These are phyloP conservation scores for Lysandra coridon DNA, from an alignment of 2,888 invertebrate species.

Conservation along the genomic window DNA sequence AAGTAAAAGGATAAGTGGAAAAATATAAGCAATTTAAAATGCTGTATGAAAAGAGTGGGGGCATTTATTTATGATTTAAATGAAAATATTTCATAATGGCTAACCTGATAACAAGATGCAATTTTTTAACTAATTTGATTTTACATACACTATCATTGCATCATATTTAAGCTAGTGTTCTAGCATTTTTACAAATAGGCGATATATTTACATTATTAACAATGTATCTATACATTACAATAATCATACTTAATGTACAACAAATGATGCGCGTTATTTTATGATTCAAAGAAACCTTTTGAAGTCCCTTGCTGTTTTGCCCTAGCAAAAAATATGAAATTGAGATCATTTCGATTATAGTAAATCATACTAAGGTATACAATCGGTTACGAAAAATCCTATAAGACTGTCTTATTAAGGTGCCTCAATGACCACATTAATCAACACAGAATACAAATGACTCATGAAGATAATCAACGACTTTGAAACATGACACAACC, in stretches of 20 bases:
- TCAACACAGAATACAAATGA: background rate
- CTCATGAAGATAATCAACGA: background rate
- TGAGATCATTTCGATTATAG: background rate
- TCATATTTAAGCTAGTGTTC: constrained; percentile 52
- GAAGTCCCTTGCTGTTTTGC: background rate
- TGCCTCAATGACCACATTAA: background rate
- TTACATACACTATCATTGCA: constrained; percentile 51
- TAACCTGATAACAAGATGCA: constrained; percentile 58
- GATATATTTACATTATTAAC: constrained; percentile 35
- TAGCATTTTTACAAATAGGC: constrained; percentile 38
- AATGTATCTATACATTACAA: constrained; percentile 39
- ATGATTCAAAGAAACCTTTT: background rate
- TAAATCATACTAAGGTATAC: background rate
- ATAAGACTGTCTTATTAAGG: background rate
- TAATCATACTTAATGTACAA: constrained; percentile 14
- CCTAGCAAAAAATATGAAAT: background rate
- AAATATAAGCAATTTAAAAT: constrained; percentile 45
- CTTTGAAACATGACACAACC: background rate
- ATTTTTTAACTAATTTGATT: constrained; percentile 49
- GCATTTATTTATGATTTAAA: constrained; percentile 66
- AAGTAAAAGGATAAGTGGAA: background rate
- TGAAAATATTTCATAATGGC: constrained; percentile 57
- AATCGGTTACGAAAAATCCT: background rate
- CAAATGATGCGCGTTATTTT: constrained; percentile 41
- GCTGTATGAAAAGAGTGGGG: constrained; percentile 52